phyloP scores from a whole-genome alignment of 2,797 vertebrate species.

The Monodelphis domestica region DNA sequence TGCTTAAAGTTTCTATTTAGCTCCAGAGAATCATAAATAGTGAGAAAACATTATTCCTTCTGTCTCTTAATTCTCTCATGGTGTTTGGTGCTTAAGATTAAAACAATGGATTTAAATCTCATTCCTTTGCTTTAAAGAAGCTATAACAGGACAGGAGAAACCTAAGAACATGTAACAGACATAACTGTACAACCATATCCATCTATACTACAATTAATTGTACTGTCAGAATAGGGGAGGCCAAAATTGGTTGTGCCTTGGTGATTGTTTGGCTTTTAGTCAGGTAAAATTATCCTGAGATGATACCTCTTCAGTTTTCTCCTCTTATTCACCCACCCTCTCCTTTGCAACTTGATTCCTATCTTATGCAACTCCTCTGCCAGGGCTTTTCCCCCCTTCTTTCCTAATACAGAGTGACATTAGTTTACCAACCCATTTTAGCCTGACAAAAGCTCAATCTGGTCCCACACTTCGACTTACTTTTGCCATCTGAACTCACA shows the following conservation, averaged over 20 bases:
- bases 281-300: not conserved
- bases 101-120: not conserved
- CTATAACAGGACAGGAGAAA: not conserved
- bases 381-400: constrained; percentile 39
- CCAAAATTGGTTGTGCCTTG: not conserved
- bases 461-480: constrained; percentile 57
- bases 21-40: not conserved
- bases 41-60: not conserved
- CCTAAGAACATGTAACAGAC: not conserved
- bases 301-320: not conserved
- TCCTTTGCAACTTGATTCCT: constrained; percentile 9
- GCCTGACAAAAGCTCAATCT: constrained; percentile 70
- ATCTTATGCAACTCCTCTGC: constrained; percentile 16
- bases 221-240: not conserved
- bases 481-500: constrained; percentile 61
- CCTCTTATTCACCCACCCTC: constrained; percentile 9
- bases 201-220: not conserved
- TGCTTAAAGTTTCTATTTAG: not conserved
- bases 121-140: not conserved
- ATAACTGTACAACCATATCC: not conserved
- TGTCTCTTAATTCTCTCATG: not conserved
- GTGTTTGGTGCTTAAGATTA: not conserved
- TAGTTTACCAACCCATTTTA: constrained; percentile 72
- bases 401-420: constrained; percentile 68
- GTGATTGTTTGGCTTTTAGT: constrained; percentile 17